Evolutionary conservation across 2,888 invertebrate genomes (phyloP).

Genomic region (Agrochola lota): DNA sequence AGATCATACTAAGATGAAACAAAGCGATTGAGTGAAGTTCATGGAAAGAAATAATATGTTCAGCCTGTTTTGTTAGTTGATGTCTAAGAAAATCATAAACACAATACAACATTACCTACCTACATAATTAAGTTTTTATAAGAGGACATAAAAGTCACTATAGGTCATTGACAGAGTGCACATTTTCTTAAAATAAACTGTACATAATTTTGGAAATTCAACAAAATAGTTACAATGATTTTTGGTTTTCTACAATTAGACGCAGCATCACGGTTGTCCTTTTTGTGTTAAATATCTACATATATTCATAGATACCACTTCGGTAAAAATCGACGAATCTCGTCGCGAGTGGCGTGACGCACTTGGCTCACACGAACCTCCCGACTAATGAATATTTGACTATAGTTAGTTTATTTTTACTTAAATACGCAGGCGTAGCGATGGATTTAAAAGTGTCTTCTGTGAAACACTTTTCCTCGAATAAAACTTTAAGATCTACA

Average conservation of each 20-base stretch:
- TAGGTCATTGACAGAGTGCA: constrained; percentile 5
- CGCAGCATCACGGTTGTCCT: constrained; percentile 7
- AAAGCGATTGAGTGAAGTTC: background rate
- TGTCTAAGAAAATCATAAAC: background rate
- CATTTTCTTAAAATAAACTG: background rate
- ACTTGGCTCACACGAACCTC: constrained; percentile 70
- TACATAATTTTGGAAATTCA: background rate
- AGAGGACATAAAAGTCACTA: background rate
- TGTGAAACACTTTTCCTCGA: constrained; percentile 27
- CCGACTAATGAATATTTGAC: constrained; percentile 44
- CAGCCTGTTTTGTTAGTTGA: too few species aligned
- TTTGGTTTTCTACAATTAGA: constrained; percentile 6
- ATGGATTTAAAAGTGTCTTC: constrained; percentile 50
- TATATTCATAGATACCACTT: constrained; percentile 40
- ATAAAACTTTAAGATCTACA: constrained; percentile 44
- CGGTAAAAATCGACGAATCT: constrained; percentile 47
- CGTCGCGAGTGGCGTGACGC: constrained; percentile 66
- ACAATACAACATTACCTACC: background rate
- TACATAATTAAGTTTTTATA: constrained; percentile 33
- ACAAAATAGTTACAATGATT: constrained; percentile 8
- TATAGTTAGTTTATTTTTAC: constrained; percentile 55
- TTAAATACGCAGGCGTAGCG: constrained; percentile 20
- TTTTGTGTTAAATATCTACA: constrained; percentile 2
- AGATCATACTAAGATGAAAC: background rate
- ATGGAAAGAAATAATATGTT: too few species aligned